phyloP scores from a whole-genome alignment of 2,888 invertebrate genomes.

The Cloeon dipterum region DNA sequence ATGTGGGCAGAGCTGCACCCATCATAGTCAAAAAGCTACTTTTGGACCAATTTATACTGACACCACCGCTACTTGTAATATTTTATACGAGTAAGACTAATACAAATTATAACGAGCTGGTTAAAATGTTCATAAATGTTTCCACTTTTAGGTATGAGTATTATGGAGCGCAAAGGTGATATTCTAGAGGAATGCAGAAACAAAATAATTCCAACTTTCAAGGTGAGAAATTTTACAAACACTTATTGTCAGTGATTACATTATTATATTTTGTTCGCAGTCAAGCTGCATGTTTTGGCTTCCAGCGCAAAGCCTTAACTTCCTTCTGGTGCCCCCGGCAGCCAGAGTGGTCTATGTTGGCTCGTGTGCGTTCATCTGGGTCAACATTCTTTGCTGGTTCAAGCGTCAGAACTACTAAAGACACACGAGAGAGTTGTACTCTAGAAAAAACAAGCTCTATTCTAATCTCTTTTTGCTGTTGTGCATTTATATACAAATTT shows the following conservation, averaged over 20 bases:
- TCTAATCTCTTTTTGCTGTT: no score
- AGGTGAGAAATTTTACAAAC: slow-evolving; percentile 12
- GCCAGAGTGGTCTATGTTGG: slow-evolving; percentile 60
- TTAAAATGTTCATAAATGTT: not conserved
- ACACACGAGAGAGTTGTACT: no score
- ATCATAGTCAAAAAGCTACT: slow-evolving; percentile 42
- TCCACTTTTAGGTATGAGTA: slow-evolving; percentile 37
- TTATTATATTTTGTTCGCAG: slow-evolving; percentile 12
- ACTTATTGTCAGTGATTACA: not conserved
- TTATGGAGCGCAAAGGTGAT: slow-evolving; percentile 46
- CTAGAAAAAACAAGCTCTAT: no score
- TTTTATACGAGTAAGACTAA: slow-evolving; percentile 44
- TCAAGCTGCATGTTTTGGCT: slow-evolving; percentile 67
- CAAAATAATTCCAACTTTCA: slow-evolving; percentile 43
- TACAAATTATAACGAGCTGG: no score
- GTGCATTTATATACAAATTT: no score
- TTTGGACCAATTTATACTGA: slow-evolving; percentile 52
- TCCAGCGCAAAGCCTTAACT: slow-evolving; percentile 59
- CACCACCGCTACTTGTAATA: slow-evolving; percentile 40
- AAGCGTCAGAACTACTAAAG: slow-evolving; percentile 24
- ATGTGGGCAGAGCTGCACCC: slow-evolving; percentile 36
- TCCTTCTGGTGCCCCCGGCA: slow-evolving; percentile 42
- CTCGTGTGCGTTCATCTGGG: slow-evolving; percentile 56
- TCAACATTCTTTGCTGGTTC: slow-evolving; percentile 61
- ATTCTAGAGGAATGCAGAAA: slow-evolving; percentile 41